phyloP scores from a whole-genome alignment of 1,140 invertebrate species.

The Gonioctena quinquepunctata region DNA sequence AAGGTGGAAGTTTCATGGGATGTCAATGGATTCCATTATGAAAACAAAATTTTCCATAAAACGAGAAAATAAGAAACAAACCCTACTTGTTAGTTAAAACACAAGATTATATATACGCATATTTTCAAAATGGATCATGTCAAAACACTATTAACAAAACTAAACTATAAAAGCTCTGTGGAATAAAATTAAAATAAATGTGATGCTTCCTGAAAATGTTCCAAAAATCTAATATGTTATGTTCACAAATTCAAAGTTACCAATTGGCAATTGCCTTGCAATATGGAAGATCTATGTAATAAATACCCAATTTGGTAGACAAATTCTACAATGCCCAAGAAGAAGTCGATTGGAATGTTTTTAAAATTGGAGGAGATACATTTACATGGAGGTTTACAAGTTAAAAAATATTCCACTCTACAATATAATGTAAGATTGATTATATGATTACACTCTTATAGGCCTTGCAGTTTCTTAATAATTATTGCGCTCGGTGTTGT shows the following conservation, averaged over 20 bases:
- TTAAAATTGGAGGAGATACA: neutral
- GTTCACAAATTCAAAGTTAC: too few relatives aligned
- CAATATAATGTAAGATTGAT: neutral
- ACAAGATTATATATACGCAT: neutral
- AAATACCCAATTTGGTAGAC: neutral
- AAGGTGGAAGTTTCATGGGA: neutral
- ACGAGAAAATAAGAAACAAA: neutral
- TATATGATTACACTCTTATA: neutral
- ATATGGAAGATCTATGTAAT: neutral
- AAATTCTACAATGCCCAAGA: neutral
- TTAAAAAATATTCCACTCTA: neutral
- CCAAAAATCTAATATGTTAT: too few relatives aligned
- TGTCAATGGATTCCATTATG: too few relatives aligned
- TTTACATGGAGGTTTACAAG: neutral
- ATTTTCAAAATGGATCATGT: neutral
- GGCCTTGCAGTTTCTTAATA: constrained; percentile 29
- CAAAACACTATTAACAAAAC: neutral
- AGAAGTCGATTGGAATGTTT: neutral
- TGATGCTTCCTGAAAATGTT: neutral
- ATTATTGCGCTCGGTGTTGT: constrained; percentile 48
- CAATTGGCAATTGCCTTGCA: neutral
- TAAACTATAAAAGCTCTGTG: too few relatives aligned
- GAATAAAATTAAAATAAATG: neutral
- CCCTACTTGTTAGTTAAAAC: neutral
- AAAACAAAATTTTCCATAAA: neutral